Evolutionary conservation across 2,888 invertebrate species (phyloP).

Genomic region (Hydroisotoma schaefferi): DNA sequence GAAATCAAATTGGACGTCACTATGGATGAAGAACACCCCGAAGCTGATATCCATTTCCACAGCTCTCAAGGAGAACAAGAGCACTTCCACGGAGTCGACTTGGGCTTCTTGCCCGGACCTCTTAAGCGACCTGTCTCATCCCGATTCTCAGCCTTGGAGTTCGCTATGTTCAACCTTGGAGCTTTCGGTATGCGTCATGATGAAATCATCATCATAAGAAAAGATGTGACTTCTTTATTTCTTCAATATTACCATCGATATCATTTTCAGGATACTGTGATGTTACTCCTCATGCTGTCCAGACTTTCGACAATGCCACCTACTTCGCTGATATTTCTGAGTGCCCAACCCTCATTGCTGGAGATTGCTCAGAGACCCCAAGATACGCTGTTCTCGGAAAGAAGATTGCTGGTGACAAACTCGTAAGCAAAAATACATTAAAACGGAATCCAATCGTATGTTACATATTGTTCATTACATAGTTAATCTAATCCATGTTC

Average conservation of each 20-base stretch:
- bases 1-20: constrained; percentile 39
- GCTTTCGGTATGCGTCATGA: constrained; percentile 38
- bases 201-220: neutral
- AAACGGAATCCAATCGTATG: too few relatives aligned
- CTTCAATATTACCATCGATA: neutral
- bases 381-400: constrained; percentile 44
- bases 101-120: constrained; percentile 41
- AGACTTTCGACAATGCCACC: constrained; percentile 48
- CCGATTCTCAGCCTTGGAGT: constrained; percentile 42
- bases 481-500: too few relatives aligned
- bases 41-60: constrained; percentile 46
- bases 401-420: constrained; percentile 43
- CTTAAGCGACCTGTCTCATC: constrained; percentile 44
- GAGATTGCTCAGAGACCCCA: constrained; percentile 46
- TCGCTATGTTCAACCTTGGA: constrained; percentile 39
- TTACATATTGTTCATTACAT: too few relatives aligned
- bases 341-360: constrained; percentile 46
- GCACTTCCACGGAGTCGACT: constrained; percentile 48
- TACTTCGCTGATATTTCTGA: constrained; percentile 46
- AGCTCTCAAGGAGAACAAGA: constrained; percentile 44
- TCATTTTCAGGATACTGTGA: constrained; percentile 42
- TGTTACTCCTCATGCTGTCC: constrained; percentile 43
- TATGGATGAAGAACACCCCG: constrained; percentile 38
- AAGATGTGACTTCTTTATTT: neutral
- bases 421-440: constrained; percentile 30